Base-by-base conservation (phyloP, 2,113 vertebrate genomes). In the Psilopsiagon aymara region DNA sequence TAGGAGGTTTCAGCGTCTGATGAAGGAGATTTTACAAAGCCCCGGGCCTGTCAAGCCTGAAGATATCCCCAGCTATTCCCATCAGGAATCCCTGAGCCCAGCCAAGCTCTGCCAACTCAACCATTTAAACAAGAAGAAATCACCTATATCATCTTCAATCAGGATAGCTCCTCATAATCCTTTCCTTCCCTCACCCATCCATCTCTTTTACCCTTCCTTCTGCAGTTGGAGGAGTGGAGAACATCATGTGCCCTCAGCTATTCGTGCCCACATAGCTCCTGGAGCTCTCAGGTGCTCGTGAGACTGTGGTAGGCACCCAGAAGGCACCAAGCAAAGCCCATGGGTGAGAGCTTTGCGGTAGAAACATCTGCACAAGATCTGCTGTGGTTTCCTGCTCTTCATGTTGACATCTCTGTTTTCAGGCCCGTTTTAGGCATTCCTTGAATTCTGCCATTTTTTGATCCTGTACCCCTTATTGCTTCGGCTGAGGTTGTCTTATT, bases 291-390 rank as follows among this genome's bases (percentile, higher is more conserved):
- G 51, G 14, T 24, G 15, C 35, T 69, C 19, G 4, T 43, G n/a
- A 70, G 35, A 7, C 28, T n/a, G 44, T 33, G 20, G 35, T 33
- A 76, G 47, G 15, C 29, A 20, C 7, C 1, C 2, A 1, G 41
- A 15, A 78, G 9, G 10, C 47, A 59, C 28, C 23, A 43, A 69
- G 17, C 20, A 83, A 21, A 66, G 31, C 17, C 17, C 62, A 31
- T 0, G 2, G 9, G 19, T 35, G 24, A 20, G 12, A 85, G 20
- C 16, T 46, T 63, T 7, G 24, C 25, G 11, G n/a, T 20, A 86
- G 63, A 33, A n/a, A 3, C 0, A 2, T 12, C 5, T 4, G 10
- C 51, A 13, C 1, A 0, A 55, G 57, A 31, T 17, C 20, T 47
- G 10, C 47, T 66, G 6, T 29, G 27, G 9, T 11, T 81, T 82